A percentile compares a stretch with the other conserved stretches of the same genome.
These are phyloP conservation scores for Alsophila aescularia DNA, from an alignment of 2,888 invertebrate genomes.

Conservation along the genomic window DNA sequence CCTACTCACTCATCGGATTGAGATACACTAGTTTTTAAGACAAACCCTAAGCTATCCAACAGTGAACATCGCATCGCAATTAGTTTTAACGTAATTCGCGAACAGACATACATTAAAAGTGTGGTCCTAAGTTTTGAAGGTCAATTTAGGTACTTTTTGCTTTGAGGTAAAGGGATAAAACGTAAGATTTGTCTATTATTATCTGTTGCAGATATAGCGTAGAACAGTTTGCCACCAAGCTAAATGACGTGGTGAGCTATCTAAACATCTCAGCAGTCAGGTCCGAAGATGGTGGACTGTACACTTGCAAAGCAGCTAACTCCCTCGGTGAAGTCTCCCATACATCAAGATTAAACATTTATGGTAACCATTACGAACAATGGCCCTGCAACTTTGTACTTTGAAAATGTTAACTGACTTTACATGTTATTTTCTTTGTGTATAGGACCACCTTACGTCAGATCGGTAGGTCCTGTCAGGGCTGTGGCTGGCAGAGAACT, in stretches of 20 bases:
- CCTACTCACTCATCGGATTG: too few species aligned
- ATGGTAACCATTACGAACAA: constrained; percentile 82
- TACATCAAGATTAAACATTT: constrained; percentile 91
- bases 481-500: constrained; percentile 92
- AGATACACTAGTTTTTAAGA: too few species aligned
- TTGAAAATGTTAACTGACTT: neutral
- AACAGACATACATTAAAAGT: too few species aligned
- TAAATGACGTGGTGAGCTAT: constrained; percentile 93
- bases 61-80: too few species aligned
- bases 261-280: constrained; percentile 92
- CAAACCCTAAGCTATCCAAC: too few species aligned
- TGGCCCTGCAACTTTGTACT: too few species aligned
- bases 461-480: constrained; percentile 89
- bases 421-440: constrained; percentile 22
- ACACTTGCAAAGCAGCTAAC: constrained; percentile 92
- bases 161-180: neutral
- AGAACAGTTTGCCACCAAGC: constrained; percentile 92
- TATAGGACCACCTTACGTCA: constrained; percentile 90
- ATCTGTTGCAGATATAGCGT: constrained; percentile 85
- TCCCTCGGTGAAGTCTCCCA: constrained; percentile 90
- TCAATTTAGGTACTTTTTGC: neutral
- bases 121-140: too few species aligned
- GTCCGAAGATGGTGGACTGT: constrained; percentile 93
- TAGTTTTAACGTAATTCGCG: too few species aligned
- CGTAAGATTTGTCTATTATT: neutral